A percentile compares a stretch with the other conserved stretches of the same genome.
Evolutionary conservation across 2,888 invertebrate genomes (phyloP).

Genomic region (Cyaniris semiargus): DNA sequence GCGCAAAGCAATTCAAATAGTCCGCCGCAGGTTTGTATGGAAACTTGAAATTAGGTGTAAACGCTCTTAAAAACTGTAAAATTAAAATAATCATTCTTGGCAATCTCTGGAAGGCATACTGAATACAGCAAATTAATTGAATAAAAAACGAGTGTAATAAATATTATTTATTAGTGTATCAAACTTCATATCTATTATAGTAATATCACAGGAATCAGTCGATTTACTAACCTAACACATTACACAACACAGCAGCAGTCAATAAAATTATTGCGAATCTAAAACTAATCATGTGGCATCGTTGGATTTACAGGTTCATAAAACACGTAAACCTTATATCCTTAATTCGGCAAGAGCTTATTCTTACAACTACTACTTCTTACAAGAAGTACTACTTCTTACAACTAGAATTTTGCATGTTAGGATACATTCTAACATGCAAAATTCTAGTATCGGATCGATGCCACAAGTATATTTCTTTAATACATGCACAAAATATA

Average conservation of each 20-base stretch:
- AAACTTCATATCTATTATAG: conserved; percentile 47
- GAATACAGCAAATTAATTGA: conserved; percentile 17
- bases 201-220: conserved; percentile 72
- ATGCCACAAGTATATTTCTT: not conserved
- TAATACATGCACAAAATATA: not conserved
- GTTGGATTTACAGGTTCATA: not conserved
- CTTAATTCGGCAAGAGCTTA: no score
- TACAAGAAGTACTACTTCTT: no score
- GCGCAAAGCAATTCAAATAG: no score
- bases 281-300: conserved; percentile 1
- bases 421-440: no score
- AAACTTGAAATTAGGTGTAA: no score
- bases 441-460: no score
- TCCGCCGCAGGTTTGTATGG: no score
- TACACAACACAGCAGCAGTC: not conserved
- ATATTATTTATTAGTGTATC: conserved; percentile 21
- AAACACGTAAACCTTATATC: no score
- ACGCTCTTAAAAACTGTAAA: no score
- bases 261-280: conserved; percentile 9
- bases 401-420: no score
- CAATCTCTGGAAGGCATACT: not conserved
- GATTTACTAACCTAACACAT: conserved; percentile 37
- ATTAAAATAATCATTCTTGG: not conserved
- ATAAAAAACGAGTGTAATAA: conserved; percentile 35
- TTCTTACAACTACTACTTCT: no score